Evolutionary conservation across 1,140 invertebrate genomes (phyloP), one percentile per base, ranked within the genome.

Genomic region (Agrypnia vestita): DNA sequence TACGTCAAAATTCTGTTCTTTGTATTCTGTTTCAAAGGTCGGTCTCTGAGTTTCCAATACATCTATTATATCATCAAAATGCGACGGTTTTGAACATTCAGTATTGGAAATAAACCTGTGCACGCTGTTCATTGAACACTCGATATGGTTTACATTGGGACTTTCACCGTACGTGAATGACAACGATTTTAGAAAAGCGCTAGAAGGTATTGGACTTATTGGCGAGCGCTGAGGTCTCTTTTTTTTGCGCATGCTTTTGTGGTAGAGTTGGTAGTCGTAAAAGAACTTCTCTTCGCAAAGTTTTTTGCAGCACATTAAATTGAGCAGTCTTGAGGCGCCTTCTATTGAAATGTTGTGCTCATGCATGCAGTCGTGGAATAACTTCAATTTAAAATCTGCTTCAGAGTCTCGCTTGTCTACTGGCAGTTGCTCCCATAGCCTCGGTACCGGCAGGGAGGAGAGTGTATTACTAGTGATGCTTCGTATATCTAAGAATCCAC

Each of bases 1-100:
- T 59, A 88, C 86, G 21, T 78, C 56, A 12, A 21, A 62, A 13
- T 62, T 19, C 47, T 61, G 7, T 56, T 74, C 71, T 44, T 74
- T 74, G 35, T 44, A 56, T 56, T 74, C 71, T 6, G n/a, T 13
- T 67, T 77, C 59, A 43, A 64, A 67, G 12, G 53, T 13, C 25
- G n/a, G 44, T 17, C 46, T 67, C 10, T 49, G n/a, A 21, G 13
- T 49, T 64, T 67, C 21, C 12, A 77, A 67, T 43, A 64, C 51
- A 17, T 64, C 47, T 15, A 64, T 35, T 1, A 64, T 49, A 21
- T 77, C 46, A 67, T 53, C 61, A 13, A 4, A 49, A 12, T 62
- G 12, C 13, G 10, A 46, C 15, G 25, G 9, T 67, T 77, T 51
- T 21, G 61, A 25, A 53, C n/a, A 64, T 13, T 76, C 21, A 51